Evolutionary conservation across 2,797 vertebrate species (phyloP).

Genomic region (Pelochelys cantorii): DNA sequence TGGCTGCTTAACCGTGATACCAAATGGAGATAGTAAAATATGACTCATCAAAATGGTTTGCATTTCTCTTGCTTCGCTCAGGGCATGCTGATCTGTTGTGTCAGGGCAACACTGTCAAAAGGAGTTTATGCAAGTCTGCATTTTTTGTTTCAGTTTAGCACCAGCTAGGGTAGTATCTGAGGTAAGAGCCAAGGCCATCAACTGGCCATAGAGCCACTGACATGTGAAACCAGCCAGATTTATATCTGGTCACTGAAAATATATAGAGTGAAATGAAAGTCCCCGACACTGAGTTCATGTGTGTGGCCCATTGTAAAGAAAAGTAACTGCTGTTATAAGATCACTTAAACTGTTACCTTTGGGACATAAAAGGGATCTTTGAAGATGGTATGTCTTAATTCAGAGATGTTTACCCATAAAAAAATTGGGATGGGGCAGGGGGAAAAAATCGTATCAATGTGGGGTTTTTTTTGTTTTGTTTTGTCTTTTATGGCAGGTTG

Average conservation of each 20-base stretch:
- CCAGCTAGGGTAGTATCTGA: conserved; percentile 32
- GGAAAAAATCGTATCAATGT: conserved; percentile 71
- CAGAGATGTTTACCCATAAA: conserved; percentile 83
- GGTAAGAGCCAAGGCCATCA: conserved; percentile 45
- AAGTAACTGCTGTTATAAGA: conserved; percentile 80
- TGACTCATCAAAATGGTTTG: background rate
- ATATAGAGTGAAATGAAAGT: conserved; percentile 76
- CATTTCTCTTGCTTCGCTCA: conserved; percentile 39
- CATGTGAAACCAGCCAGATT: conserved; percentile 71
- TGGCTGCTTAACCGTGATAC: background rate
- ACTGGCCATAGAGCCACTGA: conserved; percentile 57
- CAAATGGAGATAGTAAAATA: conserved; percentile 47
- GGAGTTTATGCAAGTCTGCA: background rate
- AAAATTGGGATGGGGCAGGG: conserved; percentile 61
- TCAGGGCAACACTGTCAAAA: conserved; percentile 2
- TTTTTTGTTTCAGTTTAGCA: conserved; percentile 18
- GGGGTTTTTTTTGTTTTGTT: background rate
- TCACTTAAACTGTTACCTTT: conserved; percentile 82
- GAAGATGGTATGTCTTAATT: conserved; percentile 81
- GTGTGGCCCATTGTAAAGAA: conserved; percentile 77
- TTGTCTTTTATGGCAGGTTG: conserved; percentile 74
- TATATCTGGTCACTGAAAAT: conserved; percentile 79
- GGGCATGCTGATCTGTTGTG: background rate
- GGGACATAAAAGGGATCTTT: conserved; percentile 79
- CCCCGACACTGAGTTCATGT: conserved; percentile 63